Base-by-base conservation (phyloP, 2,797 vertebrate genomes). In the Spheniscus humboldti region DNA sequence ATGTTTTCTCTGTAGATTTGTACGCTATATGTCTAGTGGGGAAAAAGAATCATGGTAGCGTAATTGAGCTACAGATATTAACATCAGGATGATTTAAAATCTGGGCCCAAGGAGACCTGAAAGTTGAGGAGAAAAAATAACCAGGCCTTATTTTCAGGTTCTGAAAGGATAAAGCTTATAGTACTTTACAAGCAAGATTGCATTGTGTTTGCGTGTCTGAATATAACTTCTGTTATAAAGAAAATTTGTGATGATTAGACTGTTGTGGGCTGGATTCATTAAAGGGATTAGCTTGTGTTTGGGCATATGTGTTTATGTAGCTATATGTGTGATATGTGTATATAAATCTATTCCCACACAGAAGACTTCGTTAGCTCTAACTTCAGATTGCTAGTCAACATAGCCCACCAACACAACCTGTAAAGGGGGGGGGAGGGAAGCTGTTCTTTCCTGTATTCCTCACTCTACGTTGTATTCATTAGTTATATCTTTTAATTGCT, bases 271-370 rank as follows among this genome's bases (percentile, higher is more conserved):
- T 94, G 86, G 82, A 64, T 80, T 96, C 62, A 83, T 94, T 96
- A 91, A 88, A 90, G 18, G 67, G 47, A 94, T 95, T 96, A 91
- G 27, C 63, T 94, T 76, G 81, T 87, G 48, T 87, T 96, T 86
- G 45, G 76, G 52, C 74, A n/a, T 88, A 94, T 94, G 93, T 96
- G 88, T 94, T 95, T 91, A 62, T 82, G 67, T 83, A 89, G 79
- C 68, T 95, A 2, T 60, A n/a, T 67, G 66, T 3, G 11, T 85
- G 85, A 59, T 86, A 41, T 43, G 77, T 90, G 55, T 94, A 35
- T 93, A 64, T 94, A 86, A 90, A 89, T 88, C 64, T 77, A 48
- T 92, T 90, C 86, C 62, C 79, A 83, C 90, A 90, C 82, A 79
- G 71, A 89, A 83, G 82, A 79, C 55, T 88, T 63, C 1, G 10